A percentile compares a stretch with the other conserved stretches of the same genome.
These are phyloP conservation scores for Rhyacophila evoluta DNA, from an alignment of 2,888 invertebrate genomes.

Conservation along the genomic window DNA sequence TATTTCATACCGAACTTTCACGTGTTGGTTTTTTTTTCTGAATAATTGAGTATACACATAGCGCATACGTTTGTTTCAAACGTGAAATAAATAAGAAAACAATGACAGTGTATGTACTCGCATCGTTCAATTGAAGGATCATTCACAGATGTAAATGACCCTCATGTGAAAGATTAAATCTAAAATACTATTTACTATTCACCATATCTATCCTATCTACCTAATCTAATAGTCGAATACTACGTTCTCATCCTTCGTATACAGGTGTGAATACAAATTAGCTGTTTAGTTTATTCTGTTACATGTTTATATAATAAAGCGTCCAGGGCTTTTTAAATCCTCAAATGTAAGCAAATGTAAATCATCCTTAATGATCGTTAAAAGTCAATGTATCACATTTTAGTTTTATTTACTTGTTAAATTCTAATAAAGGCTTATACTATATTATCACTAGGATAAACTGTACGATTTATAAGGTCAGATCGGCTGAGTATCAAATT, in stretches of 20 bases:
- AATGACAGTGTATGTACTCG: not conserved
- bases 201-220: not conserved
- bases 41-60: not conserved
- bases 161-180: conserved; percentile 23
- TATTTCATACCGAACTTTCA: too few species aligned
- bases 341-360: too few species aligned
- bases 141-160: not conserved
- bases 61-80: not conserved
- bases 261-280: conserved; percentile 37
- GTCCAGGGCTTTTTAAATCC: too few species aligned
- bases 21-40: not conserved
- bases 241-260: not conserved
- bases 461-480: too few species aligned
- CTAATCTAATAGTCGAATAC: not conserved
- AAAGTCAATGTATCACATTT: too few species aligned
- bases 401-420: too few species aligned
- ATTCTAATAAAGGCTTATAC: too few species aligned
- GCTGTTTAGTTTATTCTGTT: conserved; percentile 28
- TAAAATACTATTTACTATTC: not conserved
- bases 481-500: too few species aligned
- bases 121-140: not conserved
- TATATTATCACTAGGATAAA: too few species aligned
- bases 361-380: too few species aligned
- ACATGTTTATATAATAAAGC: not conserved
- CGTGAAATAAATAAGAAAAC: not conserved